These are phyloP conservation scores for Coccyzus lansbergi DNA, from an alignment of 2,797 vertebrate genomes.

Conservation along the genomic window DNA sequence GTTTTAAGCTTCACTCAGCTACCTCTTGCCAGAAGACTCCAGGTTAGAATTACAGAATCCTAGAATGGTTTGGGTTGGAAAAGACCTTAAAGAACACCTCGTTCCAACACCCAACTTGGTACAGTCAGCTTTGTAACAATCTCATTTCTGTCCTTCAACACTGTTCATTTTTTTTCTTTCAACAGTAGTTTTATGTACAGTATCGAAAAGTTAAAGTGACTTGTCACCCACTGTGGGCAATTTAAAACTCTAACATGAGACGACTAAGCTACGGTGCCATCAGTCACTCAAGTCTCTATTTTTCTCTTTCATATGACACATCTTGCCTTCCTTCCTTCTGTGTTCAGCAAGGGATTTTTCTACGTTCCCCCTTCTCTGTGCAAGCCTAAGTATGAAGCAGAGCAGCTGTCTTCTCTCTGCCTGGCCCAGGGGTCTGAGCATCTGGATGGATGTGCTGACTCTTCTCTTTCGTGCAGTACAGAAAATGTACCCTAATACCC, in stretches of 20 bases:
- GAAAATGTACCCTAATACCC: conserved; percentile 61
- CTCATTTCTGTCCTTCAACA: not conserved
- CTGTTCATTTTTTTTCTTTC: not conserved
- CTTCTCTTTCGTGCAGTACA: conserved; percentile 10
- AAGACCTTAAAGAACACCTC: not conserved
- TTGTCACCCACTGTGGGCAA: conserved; percentile 30
- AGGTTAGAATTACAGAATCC: not conserved
- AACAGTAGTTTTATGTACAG: not conserved
- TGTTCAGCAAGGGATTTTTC: conserved; percentile 2
- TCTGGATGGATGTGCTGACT: conserved; percentile 55
- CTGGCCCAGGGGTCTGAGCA: conserved; percentile 50
- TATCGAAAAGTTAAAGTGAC: conserved; percentile 22
- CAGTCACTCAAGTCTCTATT: not conserved
- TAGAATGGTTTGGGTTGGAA: not conserved
- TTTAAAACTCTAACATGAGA: conserved; percentile 22
- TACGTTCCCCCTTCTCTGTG: not conserved
- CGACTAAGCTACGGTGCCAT: not conserved
- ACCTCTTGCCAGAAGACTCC: not conserved
- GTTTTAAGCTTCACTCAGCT: not conserved
- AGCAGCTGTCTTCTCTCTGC: conserved; percentile 44
- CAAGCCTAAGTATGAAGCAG: not conserved
- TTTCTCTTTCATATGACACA: not conserved
- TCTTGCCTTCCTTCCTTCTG: not conserved
- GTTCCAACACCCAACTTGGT: not conserved
- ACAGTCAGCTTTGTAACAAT: not conserved